Base-by-base conservation (phyloP, 2,113 vertebrate species). In the Platysternon megacephalum region DNA sequence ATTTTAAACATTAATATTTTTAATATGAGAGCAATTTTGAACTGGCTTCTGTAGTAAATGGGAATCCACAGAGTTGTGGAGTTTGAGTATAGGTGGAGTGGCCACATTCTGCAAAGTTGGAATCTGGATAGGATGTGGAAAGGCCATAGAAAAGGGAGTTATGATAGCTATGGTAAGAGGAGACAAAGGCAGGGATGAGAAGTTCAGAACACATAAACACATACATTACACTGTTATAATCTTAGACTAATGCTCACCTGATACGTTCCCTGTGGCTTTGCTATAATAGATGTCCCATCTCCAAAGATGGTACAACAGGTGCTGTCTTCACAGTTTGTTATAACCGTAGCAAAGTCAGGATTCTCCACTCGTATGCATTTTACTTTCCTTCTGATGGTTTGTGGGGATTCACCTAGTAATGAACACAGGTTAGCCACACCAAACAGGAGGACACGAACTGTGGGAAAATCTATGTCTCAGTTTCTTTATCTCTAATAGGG, bases 261-360 rank as follows among this genome's bases (percentile, higher is more conserved):
- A 58, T 99, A 99, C 0, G 97, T 98, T 93, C 99, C 99, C 49
- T 96, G 97, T 51, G 98, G 98, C 79, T 98, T 99, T 87, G 99
- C 99, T 21, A 98, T 98, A 93, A 99, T 56, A 90, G 98, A 98
- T 0, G 99, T 99, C 21, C 99, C 99, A 74, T 99, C 99, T 46
- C 98, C 99, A 90, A 99, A 99, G 55, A 98, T 79, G 80, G 99
- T 91, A 9, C 98, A 98, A 95, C 98, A 99, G 11, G 93, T 96
- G 35, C 98, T 97, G 24, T 98, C 97, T 22, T 99, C 98, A 26
- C 98, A 98, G 96, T 99, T 99, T 97, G 98, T 98, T 94, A 96
- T 95, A 65, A 99, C 95, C 2, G 99, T 99, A 93, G 99, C 98
- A 52, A 98, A 99, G 58, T 98, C 98, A 53, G 98, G 95, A 83